Base-by-base conservation (phyloP, 2,113 vertebrate species). In the Candoia aspera region DNA sequence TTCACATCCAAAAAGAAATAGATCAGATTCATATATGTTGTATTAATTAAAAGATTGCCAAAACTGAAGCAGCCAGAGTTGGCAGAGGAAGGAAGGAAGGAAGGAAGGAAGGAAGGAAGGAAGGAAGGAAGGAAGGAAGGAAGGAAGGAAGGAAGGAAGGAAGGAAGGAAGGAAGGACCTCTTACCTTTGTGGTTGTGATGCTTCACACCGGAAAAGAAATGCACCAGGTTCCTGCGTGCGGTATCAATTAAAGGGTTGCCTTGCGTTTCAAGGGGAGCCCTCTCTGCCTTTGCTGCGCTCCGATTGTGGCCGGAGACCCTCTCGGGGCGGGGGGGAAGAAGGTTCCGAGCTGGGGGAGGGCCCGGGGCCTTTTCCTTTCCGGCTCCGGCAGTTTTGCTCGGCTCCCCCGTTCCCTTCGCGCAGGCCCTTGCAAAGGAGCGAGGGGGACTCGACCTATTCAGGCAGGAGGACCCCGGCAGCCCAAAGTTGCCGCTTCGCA, bases 51-150 rank as follows among this genome's bases (percentile, higher is more conserved):
- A 73, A 73, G 8, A 33, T 73, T 33, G 68, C 15, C 68, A 73
- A 37, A 73, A 33, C 15, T 37, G n/a, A 73, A 33, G n/a, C 64
- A 68, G 13, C 29, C 64, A 73, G n/a, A 73, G 0, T 73, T 73
- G 46, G 11, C 24, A 0, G 11, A 54, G 19, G 42, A 17, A 29
- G 42, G 64, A 95, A 95, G 94, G 0, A n/a, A 37, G 24, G 58
- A 1, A 68, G 90, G 89, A 23, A 49, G 64, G 64, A 19, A 37
- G 29, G 49, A 54, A 15, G 53, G 13, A 86, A 33, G 26, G 8
- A 46, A 24, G 95, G 96, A 95, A 95, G 93, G 29, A n/a, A 68
- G 29, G 26, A 42, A 83, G 37, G 73, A 21, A 42, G 37, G 21
- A 46, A 49, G 42, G 37, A 46, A 8, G 42, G 33, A 46, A 49